Percentiles rank a stretch among this genome's conserved stretches.
Conservation (phyloP, 2,888 invertebrate species). For the Drosophila bunnanda region DNA sequence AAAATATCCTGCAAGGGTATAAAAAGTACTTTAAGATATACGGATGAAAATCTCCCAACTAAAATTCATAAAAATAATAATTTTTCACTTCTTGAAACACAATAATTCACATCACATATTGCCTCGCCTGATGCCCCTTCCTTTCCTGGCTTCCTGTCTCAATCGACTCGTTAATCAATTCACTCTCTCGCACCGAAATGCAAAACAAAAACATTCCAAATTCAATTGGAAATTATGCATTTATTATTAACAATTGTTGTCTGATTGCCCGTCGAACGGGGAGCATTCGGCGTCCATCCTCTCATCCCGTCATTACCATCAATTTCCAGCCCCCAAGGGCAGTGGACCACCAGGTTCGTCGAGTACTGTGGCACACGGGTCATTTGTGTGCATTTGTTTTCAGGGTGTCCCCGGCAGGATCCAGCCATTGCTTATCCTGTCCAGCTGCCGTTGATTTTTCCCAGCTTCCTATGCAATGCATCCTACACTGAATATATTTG, state of each 20-base stretch:
- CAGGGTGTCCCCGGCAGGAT: conserved; percentile 42
- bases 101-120: conserved; percentile 11
- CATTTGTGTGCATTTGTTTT: conserved; percentile 79
- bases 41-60: background rate
- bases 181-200: conserved; percentile 46
- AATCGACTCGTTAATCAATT: conserved; percentile 69
- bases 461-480: conserved; percentile 11
- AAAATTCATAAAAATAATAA: background rate
- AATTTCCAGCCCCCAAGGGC: conserved; percentile 59
- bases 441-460: conserved; percentile 46
- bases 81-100: background rate
- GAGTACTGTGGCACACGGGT: conserved; percentile 57
- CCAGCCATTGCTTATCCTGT: conserved; percentile 37
- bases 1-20: no score
- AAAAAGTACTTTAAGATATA: no score
- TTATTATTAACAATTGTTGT: conserved; percentile 80
- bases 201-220: conserved; percentile 70
- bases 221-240: conserved; percentile 81
- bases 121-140: background rate
- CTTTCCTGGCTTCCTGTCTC: conserved; percentile 3
- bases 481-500: background rate
- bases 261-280: conserved; percentile 63
- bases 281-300: background rate
- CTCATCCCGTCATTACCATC: conserved; percentile 41
- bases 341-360: conserved; percentile 49